These are phyloP conservation scores for Macrobrachium nipponense DNA, from an alignment of 1,140 invertebrate genomes.

Conservation along the genomic window DNA sequence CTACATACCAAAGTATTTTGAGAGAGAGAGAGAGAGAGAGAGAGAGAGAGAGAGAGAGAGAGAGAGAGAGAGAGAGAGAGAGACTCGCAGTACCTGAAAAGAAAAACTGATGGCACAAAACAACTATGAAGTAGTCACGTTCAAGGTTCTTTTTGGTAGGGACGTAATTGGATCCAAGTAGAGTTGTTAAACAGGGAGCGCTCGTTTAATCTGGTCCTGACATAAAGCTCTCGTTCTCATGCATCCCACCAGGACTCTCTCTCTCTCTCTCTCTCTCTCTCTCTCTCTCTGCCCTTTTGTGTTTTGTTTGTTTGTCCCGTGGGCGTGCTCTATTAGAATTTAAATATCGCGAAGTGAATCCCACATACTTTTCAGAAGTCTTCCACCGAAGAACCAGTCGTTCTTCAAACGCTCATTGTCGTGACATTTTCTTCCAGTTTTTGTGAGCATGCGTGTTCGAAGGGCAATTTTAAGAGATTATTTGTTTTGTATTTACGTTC, in stretches of 20 bases:
- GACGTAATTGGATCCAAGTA: too few species aligned
- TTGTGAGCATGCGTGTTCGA: too few species aligned
- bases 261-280: constrained; percentile 11
- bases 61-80: constrained; percentile 3
- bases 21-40: neutral
- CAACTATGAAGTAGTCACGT: neutral
- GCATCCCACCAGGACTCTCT: neutral
- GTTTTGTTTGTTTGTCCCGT: neutral
- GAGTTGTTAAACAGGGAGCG: too few species aligned
- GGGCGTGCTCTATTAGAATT: too few species aligned
- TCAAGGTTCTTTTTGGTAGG: neutral
- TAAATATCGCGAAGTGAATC: too few species aligned
- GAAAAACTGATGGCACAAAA: neutral
- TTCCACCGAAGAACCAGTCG: too few species aligned
- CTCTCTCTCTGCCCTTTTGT: constrained; percentile 1
- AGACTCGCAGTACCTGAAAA: neutral
- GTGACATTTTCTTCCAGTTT: neutral
- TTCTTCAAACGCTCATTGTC: neutral
- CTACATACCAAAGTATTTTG: neutral
- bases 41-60: neutral
- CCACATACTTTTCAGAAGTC: too few species aligned
- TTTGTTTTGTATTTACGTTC: too few species aligned
- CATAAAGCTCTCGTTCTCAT: neutral
- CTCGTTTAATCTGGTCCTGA: neutral
- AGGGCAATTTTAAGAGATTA: too few species aligned